Base-by-base conservation (phyloP, 2,113 vertebrate genomes). In the Phyllopteryx taeniolatus region DNA sequence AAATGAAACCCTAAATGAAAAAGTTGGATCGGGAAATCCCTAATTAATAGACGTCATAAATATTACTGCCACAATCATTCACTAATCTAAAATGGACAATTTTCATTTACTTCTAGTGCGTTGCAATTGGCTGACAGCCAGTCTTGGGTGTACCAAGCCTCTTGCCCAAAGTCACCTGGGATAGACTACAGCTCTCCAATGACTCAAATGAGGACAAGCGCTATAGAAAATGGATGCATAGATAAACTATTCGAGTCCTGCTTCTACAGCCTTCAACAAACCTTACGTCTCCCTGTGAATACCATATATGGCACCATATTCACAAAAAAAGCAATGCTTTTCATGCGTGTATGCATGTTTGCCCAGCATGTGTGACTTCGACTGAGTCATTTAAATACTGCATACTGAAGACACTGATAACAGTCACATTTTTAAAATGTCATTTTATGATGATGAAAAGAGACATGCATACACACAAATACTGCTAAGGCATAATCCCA, bases 381-480 rank as follows among this genome's bases (percentile, higher is more conserved):
- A 8, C 2, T 19, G 43, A 46, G 20, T 68, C 22, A 54, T 46
- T 19, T 31, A 56, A 47, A 33, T 10, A n/a, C n/a, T 33, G 57
- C 73, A 46, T 42, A 62, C 15, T 13, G 22, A 68, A 51, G 4
- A 47, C 44, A 39, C 11, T 39, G 67, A 68, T 68, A 54, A 67
- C 7, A n/a, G 17, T 39, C 11, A 1, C 15, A 49, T 75, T 68
- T 64, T 44, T 15, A 68, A 44, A 8, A 53, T 49, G 60, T 63
- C n/a, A 62, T 20, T 71, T 65, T 46, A 69, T 57, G 61, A 71
- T 51, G 35, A 69, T 71, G 59, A 49, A 44, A 20, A 70, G 51
- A 59, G 46, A 70, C 67, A 61, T 56, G 33, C 39, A 46, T 11
- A 54, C 63, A 68, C 9, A 60, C 60, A 65, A 56, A 76, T 33